phyloP scores from a whole-genome alignment of 1,140 invertebrate species.

The Arctopsyche grandis region DNA sequence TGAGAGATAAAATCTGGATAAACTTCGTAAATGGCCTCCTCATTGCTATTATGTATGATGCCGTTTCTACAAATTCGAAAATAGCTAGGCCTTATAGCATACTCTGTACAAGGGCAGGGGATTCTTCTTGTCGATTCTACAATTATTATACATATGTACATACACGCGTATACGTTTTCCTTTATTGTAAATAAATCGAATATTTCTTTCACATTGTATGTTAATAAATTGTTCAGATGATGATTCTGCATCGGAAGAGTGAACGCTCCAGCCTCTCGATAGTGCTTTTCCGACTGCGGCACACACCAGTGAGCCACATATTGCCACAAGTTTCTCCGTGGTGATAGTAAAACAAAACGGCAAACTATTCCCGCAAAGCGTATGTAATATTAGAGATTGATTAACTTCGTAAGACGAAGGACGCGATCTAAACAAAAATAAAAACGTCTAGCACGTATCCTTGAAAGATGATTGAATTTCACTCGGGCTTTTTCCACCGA shows the following conservation, averaged over 20 bases:
- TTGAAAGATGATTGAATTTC: slow-evolving; percentile 32
- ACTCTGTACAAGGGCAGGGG: neutral
- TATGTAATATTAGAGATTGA: slow-evolving; percentile 6
- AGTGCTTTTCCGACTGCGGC: neutral
- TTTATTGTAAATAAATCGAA: neutral
- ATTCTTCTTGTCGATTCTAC: too few species aligned
- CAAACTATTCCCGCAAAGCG: neutral
- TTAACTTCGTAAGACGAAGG: slow-evolving; percentile 3
- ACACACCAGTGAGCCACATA: neutral
- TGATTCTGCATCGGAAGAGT: neutral
- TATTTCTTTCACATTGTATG: neutral
- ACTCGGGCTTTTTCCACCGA: slow-evolving; percentile 9
- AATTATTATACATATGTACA: too few species aligned
- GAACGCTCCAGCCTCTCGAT: neutral
- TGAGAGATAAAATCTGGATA: slow-evolving; percentile 39
- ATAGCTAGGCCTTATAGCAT: slow-evolving; percentile 22
- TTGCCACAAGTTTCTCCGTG: neutral
- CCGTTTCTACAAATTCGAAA: slow-evolving; percentile 38
- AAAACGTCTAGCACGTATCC: neutral
- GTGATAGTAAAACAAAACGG: neutral
- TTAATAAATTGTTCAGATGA: neutral
- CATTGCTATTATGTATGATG: slow-evolving; percentile 39
- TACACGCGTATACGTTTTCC: too few species aligned
- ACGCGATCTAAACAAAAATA: neutral
- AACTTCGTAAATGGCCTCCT: slow-evolving; percentile 39